phyloP scores from a whole-genome alignment of 1,140 invertebrate genomes.

The Goniozus legneri region DNA sequence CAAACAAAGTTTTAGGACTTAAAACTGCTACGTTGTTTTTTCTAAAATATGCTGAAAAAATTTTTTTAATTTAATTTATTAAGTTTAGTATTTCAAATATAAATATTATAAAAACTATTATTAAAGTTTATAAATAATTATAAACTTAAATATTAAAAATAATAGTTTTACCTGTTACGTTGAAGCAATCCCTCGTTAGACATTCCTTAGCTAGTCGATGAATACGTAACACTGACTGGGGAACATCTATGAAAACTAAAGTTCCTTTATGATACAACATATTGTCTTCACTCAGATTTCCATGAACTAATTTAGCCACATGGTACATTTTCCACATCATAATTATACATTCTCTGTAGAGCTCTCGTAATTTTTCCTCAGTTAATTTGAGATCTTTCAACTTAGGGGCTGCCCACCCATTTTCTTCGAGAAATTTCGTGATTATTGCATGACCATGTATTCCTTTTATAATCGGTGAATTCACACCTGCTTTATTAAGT shows the following conservation, averaged over 20 bases:
- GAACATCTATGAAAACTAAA: conserved; percentile 93
- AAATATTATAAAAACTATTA: conserved; percentile 2
- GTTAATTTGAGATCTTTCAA: conserved; percentile 76
- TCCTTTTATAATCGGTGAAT: conserved; percentile 83
- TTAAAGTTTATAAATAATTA: conserved; percentile 5
- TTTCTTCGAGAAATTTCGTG: conserved; percentile 90
- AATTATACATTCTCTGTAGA: conserved; percentile 87
- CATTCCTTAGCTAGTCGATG: conserved; percentile 95
- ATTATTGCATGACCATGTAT: conserved; percentile 87
- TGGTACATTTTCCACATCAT: conserved; percentile 93
- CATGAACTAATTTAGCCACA: conserved; percentile 91
- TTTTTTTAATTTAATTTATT: background rate
- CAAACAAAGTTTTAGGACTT: conserved; percentile 88
- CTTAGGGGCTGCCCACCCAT: conserved; percentile 88
- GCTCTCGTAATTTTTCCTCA: conserved; percentile 63
- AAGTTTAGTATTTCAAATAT: background rate
- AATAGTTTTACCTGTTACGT: conserved; percentile 75
- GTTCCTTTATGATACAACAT: conserved; percentile 81
- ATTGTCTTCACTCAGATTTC: conserved; percentile 97
- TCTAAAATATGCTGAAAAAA: conserved; percentile 81
- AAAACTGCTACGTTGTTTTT: conserved; percentile 86
- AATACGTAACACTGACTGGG: conserved; percentile 96
- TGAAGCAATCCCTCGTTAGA: conserved; percentile 90
- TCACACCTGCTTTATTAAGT: conserved; percentile 72
- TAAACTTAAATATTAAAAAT: too few species aligned